These are phyloP conservation scores for Urocyon cinereoargenteus DNA, from an alignment of 2,797 vertebrate species.

Conservation along the genomic window DNA sequence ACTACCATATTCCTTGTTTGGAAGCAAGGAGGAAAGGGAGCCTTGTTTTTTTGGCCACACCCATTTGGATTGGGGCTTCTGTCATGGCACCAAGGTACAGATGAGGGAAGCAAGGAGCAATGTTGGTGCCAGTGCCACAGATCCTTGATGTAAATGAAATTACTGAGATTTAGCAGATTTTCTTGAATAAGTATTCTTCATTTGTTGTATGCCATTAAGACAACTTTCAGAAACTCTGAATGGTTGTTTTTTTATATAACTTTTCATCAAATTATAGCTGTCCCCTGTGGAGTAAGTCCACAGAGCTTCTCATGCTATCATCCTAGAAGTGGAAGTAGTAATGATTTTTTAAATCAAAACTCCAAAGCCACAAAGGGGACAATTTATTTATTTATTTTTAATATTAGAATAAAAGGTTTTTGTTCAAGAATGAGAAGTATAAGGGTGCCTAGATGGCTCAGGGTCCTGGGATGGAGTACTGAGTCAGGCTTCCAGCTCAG, in stretches of 20 bases:
- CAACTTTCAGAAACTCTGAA: neutral
- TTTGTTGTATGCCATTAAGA: neutral
- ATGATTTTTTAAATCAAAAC: neutral
- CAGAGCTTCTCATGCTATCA: neutral
- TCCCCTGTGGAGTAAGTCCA: neutral
- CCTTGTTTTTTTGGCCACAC: neutral
- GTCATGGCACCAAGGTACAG: too few relatives aligned
- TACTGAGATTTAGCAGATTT: neutral
- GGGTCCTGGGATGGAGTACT: too few relatives aligned
- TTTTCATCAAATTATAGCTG: neutral
- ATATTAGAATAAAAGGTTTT: neutral
- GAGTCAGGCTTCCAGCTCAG: too few relatives aligned
- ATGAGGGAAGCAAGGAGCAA: neutral
- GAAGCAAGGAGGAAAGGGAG: neutral
- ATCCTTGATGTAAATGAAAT: neutral
- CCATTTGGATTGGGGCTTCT: neutral
- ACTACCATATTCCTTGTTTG: accelerated
- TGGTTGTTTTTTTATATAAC: neutral
- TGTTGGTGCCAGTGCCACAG: neutral
- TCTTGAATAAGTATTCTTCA: neutral
- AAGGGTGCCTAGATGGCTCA: too few relatives aligned
- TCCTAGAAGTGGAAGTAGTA: neutral
- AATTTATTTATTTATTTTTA: neutral
- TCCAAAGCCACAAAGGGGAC: neutral
- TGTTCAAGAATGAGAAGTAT: neutral